Conservation (phyloP, 2,888 invertebrate genomes). For the Julus scanicus region DNA sequence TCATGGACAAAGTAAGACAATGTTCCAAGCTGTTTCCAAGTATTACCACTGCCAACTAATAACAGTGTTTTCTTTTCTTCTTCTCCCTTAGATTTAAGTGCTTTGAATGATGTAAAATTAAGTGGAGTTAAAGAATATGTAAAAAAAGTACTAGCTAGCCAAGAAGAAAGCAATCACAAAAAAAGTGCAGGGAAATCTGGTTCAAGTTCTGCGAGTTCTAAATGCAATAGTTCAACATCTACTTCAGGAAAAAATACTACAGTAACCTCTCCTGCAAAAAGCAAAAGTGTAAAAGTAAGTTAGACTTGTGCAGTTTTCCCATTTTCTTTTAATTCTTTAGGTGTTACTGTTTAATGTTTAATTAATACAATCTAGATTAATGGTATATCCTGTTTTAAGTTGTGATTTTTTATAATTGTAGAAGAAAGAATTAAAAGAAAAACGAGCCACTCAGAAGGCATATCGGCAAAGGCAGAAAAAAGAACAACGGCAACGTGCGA, state of each 20-base stretch:
- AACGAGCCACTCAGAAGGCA: slow-evolving; percentile 56
- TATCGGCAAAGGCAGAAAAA: slow-evolving; percentile 60
- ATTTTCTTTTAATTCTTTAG: no score
- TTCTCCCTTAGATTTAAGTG: slow-evolving; percentile 57
- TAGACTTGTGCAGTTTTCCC: background rate
- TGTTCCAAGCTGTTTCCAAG: background rate
- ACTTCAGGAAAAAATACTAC: background rate
- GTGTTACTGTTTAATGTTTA: no score
- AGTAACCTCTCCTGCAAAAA: background rate
- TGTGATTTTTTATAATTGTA: background rate
- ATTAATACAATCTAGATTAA: no score
- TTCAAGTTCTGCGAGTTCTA: background rate
- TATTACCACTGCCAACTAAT: background rate
- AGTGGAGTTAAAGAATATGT: slow-evolving; percentile 58
- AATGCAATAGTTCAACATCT: background rate
- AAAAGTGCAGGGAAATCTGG: background rate
- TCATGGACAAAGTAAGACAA: background rate
- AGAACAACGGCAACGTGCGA: slow-evolving; percentile 62
- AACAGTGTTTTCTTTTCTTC: background rate
- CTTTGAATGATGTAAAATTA: slow-evolving; percentile 59
- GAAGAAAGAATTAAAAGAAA: slow-evolving; percentile 56
- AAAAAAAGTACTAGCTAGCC: slow-evolving; percentile 53
- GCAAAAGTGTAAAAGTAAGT: slow-evolving; percentile 41
- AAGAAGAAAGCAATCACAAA: slow-evolving; percentile 42
- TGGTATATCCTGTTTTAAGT: background rate